Evolutionary conservation across 1,140 invertebrate genomes (phyloP), one percentile per base, ranked within the genome.

Genomic region (Grapholita molesta): DNA sequence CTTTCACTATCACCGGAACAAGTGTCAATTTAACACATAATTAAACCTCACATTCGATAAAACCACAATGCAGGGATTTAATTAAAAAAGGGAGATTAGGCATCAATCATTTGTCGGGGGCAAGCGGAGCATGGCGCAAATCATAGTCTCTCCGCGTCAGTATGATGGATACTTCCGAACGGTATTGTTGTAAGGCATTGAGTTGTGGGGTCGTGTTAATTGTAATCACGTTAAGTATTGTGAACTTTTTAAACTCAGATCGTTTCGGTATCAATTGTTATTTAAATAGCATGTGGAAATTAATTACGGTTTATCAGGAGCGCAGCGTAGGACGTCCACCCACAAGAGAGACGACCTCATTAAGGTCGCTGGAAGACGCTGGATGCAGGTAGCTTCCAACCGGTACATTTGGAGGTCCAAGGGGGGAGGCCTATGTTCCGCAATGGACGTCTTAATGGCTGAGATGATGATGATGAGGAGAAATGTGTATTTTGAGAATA

Each of bases 111-210:
- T 82, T 82, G 85, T 84, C 66, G 71, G 68, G 67, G 64, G 82
- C 82, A 85, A 88, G 85, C 85, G 82, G 80, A 88, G 69, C 86
- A 79, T 68, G 81, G 83, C 73, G 82, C 77, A 89, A 89, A 91
- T 89, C 88, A 91, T 88, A 89, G 88, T 89, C 79, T 75, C 76
- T 70, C 71, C 79, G 73, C 80, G 79, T 89, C 86, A 88, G 76
- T 67, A 77, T 85, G 88, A 90, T 86, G 85, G 82, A 81, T 78
- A 84, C 85, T 84, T 88, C 85, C 84, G 55, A 61, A 15, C 21
- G n/a, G 35, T 30, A 30, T 61, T 61, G 55, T 30, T 61, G 24
- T 28, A 28, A 1, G 53, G 53, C n/a, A 28, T 57, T 25, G 23
- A 23, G 11, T 28, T 24, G 5, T 28, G 53, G 25, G 23, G 55